A percentile compares a stretch with the other conserved stretches of the same genome.
phyloP scores from a whole-genome alignment of 2,888 invertebrate species.

The Pteria penguin region DNA sequence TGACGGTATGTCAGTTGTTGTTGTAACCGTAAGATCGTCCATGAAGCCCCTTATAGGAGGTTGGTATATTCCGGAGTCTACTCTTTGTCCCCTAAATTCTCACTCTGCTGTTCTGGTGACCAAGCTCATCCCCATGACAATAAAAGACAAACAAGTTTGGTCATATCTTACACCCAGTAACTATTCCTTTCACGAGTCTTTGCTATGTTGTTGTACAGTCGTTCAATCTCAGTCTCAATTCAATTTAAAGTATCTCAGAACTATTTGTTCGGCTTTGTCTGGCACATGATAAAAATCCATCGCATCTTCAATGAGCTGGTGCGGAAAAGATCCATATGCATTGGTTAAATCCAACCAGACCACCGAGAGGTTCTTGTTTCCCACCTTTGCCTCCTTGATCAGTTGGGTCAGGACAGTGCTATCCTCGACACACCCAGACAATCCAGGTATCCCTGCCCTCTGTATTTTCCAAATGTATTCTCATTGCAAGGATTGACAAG shows the following conservation, averaged over 20 bases:
- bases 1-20: background rate
- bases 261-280: background rate
- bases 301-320: too few relatives aligned
- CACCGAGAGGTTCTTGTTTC: too few relatives aligned
- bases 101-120: slow-evolving; percentile 1
- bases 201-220: slow-evolving; percentile 9
- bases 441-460: too few relatives aligned
- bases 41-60: slow-evolving; percentile 2
- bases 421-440: slow-evolving; percentile 22
- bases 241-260: background rate
- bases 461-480: too few relatives aligned
- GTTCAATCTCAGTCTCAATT: background rate
- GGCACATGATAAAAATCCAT: too few relatives aligned
- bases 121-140: slow-evolving; percentile 11
- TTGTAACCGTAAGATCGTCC: slow-evolving; percentile 21
- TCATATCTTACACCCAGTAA: slow-evolving; percentile 6
- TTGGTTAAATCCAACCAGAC: too few relatives aligned
- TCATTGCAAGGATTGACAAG: slow-evolving; percentile 29
- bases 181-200: slow-evolving; percentile 6
- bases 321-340: too few relatives aligned
- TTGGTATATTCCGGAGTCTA: background rate
- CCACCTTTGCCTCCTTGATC: slow-evolving; percentile 29
- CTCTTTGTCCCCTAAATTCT: background rate
- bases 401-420: slow-evolving; percentile 37
- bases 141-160: background rate